Evolutionary conservation across 1,140 invertebrate species (phyloP), one percentile per base, ranked within the genome.

Genomic region (Diabrotica virgifera): DNA sequence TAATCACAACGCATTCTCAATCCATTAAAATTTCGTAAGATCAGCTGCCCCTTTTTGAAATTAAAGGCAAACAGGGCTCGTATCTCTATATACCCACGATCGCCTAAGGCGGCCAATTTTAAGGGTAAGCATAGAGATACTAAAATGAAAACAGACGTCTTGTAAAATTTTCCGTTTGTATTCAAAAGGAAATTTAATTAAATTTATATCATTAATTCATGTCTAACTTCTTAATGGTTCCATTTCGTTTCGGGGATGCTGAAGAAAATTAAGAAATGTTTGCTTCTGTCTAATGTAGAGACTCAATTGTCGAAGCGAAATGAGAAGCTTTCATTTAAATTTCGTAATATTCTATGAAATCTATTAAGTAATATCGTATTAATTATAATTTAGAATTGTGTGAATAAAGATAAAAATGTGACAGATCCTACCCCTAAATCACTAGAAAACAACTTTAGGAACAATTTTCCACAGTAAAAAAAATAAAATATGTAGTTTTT

Each of bases 121-220:
- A 46, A 46, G 40, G 40, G 40, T 46, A 46, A 46, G 40, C 40
- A n/a, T n/a, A 46, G 40, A 46, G 40, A 46, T 46, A 46, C 40
- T 46, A 46, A n/a, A 46, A 46, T 46, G 40, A 46, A 46, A 46
- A 46, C 40, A 46, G 40, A 46, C 40, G 40, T 46, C 40, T 46
- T 46, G 40, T 46, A 46, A 8, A 46, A 46, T 46, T 46, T 46
- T 46, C 40, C 8, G 40, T 46, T 46, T 46, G 8, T 46, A 46
- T 46, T 46, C 40, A 46, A 46, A 46, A n/a, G 40, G n/a, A 46
- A 46, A 46, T 46, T 46, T 46, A 46, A 46, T 46, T 46, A 46
- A 46, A 46, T 46, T 46, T n/a, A n/a, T 46, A 46, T 46, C 40
- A 46, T 46, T 46, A 46, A 46, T 46, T 46, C 40, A 46, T 46